Evolutionary conservation across 2,888 invertebrate species (phyloP).

Genomic region (Watsonalla binaria): DNA sequence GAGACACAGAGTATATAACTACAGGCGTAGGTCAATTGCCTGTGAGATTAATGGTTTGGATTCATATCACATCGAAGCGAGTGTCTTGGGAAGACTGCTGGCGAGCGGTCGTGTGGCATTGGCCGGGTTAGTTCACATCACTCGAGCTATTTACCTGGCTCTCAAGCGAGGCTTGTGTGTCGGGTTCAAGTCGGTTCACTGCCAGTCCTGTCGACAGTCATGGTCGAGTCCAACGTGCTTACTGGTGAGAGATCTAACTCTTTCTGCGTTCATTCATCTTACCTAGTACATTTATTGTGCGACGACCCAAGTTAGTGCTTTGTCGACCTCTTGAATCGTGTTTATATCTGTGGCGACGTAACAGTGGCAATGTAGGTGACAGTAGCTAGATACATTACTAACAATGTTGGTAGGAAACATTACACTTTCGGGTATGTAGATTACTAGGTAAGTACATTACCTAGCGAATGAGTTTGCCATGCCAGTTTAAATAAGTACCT

Average conservation of each 20-base stretch:
- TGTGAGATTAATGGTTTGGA: conserved; percentile 4
- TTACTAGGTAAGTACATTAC: no score
- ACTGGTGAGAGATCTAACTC: conserved; percentile 32
- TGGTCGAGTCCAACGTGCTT: conserved; percentile 34
- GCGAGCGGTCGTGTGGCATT: conserved; percentile 44
- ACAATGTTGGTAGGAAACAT: no score
- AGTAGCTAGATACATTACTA: no score
- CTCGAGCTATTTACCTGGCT: not conserved
- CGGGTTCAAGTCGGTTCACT: conserved; percentile 56
- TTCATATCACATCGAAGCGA: conserved; percentile 16
- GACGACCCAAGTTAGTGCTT: conserved; percentile 3
- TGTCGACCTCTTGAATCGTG: no score
- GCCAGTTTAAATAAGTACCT: no score
- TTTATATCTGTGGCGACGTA: no score
- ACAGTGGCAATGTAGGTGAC: no score
- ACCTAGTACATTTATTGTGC: conserved; percentile 2
- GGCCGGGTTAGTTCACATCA: conserved; percentile 8
- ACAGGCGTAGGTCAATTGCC: conserved; percentile 4
- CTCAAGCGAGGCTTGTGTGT: conserved; percentile 25
- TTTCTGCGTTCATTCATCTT: conserved; percentile 10
- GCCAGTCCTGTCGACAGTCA: conserved; percentile 42
- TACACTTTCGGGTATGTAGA: no score
- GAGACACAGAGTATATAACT: no score
- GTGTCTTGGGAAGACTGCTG: conserved; percentile 40
- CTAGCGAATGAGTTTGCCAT: no score